Evolutionary conservation across 2,888 invertebrate genomes (phyloP), one percentile per base, ranked within the genome.

Genomic region (Microdon myrmicae): DNA sequence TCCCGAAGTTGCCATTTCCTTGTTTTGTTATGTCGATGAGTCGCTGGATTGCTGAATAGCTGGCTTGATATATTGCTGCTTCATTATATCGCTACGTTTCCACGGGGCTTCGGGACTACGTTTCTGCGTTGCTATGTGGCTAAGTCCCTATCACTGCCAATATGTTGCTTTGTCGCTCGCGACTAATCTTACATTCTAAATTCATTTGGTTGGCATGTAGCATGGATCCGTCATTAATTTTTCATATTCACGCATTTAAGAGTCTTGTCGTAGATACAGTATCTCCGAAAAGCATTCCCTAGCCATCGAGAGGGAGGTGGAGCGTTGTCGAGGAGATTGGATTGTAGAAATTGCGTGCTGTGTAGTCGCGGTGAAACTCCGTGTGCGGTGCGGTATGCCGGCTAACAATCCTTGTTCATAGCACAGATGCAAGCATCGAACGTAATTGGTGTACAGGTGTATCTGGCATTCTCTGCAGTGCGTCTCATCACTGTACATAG

Each of bases 161-260:
- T n/a, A n/a, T n/a, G n/a, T n/a, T n/a, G n/a, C n/a, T n/a, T n/a
- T n/a, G n/a, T n/a, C n/a, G n/a, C n/a, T n/a, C n/a, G 7, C 6
- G n/a, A 28, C 23, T 41, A 19, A 19, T 12, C 29, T 12, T 39
- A 55, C 55, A 64, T 51, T 64, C 64, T 64, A 58, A 58, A 64
- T 64, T 64, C 64, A 51, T 64, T 64, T 64, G 51, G 41, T 58
- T 58, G 47, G 64, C 64, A 51, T 64, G 64, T 51, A 64, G 51
- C 58, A 64, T 51, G 47, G 51, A 51, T 51, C 28, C 58, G 37
- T 51, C 64, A 64, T 64, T 64, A 64, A 64, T 64, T 64, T 64
- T 64, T 64, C 64, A 64, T 64, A 64, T 64, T 64, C 64, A 58
- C 64, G 64, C 64, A 64, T 64, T 59, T 64, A 51, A 47, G 58